Percentiles rank a stretch among this genome's conserved stretches.
phyloP scores from a whole-genome alignment of 2,797 vertebrate species.

The Pangasius sanitwongsei region DNA sequence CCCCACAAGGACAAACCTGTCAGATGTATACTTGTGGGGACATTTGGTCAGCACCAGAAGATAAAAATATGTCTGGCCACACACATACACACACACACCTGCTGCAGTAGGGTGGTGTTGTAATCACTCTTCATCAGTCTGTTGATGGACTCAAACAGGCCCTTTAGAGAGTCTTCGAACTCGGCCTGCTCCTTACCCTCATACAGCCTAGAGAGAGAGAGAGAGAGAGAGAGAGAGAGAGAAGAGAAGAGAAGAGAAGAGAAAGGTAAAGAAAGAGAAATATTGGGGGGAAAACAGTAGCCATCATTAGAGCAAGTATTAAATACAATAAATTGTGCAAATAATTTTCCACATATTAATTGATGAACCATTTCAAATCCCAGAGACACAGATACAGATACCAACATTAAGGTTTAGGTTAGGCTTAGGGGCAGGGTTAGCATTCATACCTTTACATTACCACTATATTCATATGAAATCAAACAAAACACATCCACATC shows the following conservation, averaged over 20 bases:
- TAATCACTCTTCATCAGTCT: constrained; percentile 91
- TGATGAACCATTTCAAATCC: neutral
- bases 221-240: constrained; percentile 25
- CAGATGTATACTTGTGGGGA: neutral
- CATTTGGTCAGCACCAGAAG: neutral
- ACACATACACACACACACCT: constrained; percentile 72
- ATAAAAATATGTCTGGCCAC: neutral
- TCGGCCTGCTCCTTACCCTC: constrained; percentile 94
- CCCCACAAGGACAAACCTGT: neutral
- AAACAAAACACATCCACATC: neutral
- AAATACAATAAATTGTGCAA: neutral
- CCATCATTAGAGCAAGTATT: neutral
- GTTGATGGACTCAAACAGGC: constrained; percentile 97
- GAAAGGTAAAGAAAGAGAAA: neutral
- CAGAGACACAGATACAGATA: neutral
- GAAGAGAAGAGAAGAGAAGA: constrained; percentile 24
- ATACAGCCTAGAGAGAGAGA: constrained; percentile 79
- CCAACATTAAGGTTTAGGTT: neutral
- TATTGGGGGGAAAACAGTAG: neutral
- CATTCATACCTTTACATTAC: neutral
- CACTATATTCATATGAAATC: neutral
- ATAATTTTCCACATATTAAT: neutral
- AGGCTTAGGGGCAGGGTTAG: neutral
- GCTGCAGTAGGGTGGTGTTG: constrained; percentile 86
- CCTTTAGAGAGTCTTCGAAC: constrained; percentile 93